Conservation (phyloP, 2,888 invertebrate species). For the Andricus curvator region DNA sequence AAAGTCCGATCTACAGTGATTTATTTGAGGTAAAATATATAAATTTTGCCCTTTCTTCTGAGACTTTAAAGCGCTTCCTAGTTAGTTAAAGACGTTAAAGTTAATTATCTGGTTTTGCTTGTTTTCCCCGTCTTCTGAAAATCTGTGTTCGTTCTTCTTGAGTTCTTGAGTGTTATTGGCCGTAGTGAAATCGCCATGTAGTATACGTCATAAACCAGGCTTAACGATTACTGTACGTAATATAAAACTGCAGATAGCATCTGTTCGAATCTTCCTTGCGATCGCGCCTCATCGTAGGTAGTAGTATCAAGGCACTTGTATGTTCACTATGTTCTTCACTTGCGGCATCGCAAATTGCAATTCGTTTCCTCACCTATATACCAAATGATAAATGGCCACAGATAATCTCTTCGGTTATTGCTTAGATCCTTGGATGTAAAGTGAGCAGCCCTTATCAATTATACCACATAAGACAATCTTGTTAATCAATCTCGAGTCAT, state of each 20-base stretch:
- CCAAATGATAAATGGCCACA: constrained; percentile 29
- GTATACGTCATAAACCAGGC: constrained; percentile 14
- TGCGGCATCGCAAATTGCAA: constrained; percentile 12
- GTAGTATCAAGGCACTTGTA: constrained; percentile 19
- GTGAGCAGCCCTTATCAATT: constrained; percentile 13
- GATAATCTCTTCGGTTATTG: constrained; percentile 23
- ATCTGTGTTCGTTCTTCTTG: neutral
- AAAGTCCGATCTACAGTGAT: no score
- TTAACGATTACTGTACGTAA: constrained; percentile 12
- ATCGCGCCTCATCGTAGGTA: constrained; percentile 18
- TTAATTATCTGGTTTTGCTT: neutral
- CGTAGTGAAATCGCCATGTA: constrained; percentile 3
- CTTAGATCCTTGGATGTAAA: constrained; percentile 27
- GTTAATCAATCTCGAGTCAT: constrained; percentile 10
- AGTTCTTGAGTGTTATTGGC: neutral
- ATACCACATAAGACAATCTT: constrained; percentile 10
- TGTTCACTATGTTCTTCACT: constrained; percentile 16
- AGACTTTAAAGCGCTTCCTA: no score
- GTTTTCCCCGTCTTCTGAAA: neutral
- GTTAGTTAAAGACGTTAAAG: constrained; percentile 1
- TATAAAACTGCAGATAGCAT: constrained; percentile 16
- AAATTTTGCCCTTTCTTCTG: no score
- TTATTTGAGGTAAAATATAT: no score
- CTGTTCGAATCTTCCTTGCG: constrained; percentile 18
- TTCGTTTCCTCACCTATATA: constrained; percentile 30